These are phyloP conservation scores for Acanthopagrus latus DNA, from an alignment of 2,797 vertebrate species.

Conservation along the genomic window DNA sequence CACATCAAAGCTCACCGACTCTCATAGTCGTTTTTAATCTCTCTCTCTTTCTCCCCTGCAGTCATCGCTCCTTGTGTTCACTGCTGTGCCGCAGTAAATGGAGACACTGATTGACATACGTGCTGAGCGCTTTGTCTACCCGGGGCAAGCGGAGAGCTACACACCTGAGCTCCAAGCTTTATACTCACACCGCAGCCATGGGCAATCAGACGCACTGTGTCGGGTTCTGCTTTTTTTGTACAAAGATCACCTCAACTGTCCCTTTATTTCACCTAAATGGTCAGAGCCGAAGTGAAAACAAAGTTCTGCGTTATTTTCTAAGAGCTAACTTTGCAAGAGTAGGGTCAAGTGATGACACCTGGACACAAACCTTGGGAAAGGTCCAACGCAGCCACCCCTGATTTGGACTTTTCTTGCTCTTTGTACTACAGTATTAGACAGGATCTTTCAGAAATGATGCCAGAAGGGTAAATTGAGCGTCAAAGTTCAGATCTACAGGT, in stretches of 20 bases:
- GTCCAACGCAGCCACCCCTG: too few relatives aligned
- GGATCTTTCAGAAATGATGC: too few relatives aligned
- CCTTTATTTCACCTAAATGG: neutral
- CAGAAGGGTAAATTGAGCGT: too few relatives aligned
- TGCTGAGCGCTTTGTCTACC: slow-evolving; percentile 16
- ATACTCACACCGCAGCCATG: neutral
- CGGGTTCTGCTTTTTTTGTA: neutral
- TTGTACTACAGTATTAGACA: too few relatives aligned
- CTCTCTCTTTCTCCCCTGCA: slow-evolving; percentile 20
- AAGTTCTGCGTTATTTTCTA: neutral
- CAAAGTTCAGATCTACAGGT: too few relatives aligned
- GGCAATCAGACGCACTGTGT: neutral
- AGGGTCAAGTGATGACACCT: too few relatives aligned
- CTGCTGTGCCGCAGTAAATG: slow-evolving; percentile 21
- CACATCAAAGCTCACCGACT: slow-evolving; percentile 66
- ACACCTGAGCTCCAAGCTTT: slow-evolving; percentile 13
- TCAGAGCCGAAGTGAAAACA: too few relatives aligned
- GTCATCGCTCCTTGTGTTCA: slow-evolving; percentile 52
- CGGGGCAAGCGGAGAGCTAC: neutral
- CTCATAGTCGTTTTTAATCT: slow-evolving; percentile 52
- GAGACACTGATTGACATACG: slow-evolving; percentile 34
- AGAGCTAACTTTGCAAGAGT: too few relatives aligned
- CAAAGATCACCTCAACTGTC: neutral
- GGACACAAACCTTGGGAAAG: too few relatives aligned
- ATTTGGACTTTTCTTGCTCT: too few relatives aligned